Percentiles rank a stretch among this genome's conserved stretches.
These are phyloP conservation scores for Hoplodrina ambigua DNA, from an alignment of 2,888 invertebrate species.

Conservation along the genomic window DNA sequence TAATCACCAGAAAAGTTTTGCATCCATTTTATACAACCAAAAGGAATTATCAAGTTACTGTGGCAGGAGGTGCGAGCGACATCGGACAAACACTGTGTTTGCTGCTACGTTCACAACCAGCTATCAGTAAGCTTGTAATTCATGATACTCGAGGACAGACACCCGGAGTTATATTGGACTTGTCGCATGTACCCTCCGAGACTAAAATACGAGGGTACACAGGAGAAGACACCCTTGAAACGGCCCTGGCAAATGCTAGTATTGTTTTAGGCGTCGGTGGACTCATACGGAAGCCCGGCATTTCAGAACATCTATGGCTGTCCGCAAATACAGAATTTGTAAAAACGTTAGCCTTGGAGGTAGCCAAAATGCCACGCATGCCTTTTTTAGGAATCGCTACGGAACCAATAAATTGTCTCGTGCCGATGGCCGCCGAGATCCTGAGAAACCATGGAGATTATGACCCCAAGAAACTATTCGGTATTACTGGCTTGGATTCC, in stretches of 20 bases:
- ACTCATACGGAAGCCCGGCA: slow-evolving; percentile 90
- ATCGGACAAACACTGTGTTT: slow-evolving; percentile 90
- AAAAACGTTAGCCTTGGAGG: slow-evolving; percentile 71
- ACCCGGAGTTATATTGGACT: slow-evolving; percentile 83
- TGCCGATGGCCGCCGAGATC: slow-evolving; percentile 86
- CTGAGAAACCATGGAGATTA: slow-evolving; percentile 83
- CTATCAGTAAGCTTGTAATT: slow-evolving; percentile 90
- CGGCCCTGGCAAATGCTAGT: slow-evolving; percentile 89
- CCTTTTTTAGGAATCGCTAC: slow-evolving; percentile 85
- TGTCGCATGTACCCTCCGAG: slow-evolving; percentile 85
- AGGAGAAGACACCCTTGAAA: slow-evolving; percentile 73
- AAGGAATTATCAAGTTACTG: slow-evolving; percentile 77
- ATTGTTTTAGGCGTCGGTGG: slow-evolving; percentile 93
- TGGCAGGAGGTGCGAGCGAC: slow-evolving; percentile 84
- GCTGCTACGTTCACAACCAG: slow-evolving; percentile 90
- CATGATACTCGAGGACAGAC: slow-evolving; percentile 85
- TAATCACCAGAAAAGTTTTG: slow-evolving; percentile 57
- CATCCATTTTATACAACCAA: slow-evolving; percentile 23
- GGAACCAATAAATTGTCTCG: slow-evolving; percentile 84
- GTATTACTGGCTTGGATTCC: slow-evolving; percentile 93
- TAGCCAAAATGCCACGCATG: slow-evolving; percentile 75
- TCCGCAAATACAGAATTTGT: slow-evolving; percentile 83
- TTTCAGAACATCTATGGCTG: slow-evolving; percentile 91
- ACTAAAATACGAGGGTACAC: slow-evolving; percentile 75
- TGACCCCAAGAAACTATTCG: slow-evolving; percentile 92